A percentile compares a stretch with the other conserved stretches of the same genome.
phyloP scores from a whole-genome alignment of 1,140 invertebrate species.

The Cylas formicarius region DNA sequence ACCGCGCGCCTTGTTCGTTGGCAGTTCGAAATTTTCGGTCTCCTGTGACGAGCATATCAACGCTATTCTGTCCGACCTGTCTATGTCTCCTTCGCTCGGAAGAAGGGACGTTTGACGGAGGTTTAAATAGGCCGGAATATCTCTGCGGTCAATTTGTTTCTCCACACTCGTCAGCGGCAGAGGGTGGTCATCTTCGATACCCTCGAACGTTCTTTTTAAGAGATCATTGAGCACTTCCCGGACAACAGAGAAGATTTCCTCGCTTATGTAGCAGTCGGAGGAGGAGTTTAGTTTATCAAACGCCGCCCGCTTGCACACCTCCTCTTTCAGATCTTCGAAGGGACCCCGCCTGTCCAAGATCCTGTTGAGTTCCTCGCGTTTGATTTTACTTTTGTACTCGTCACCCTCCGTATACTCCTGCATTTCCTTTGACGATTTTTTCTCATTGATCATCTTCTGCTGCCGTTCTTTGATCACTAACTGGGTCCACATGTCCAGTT shows the following conservation, averaged over 20 bases:
- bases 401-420: slow-evolving; percentile 32
- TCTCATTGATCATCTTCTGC: slow-evolving; percentile 42
- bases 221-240: slow-evolving; percentile 33
- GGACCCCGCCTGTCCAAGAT: slow-evolving; percentile 52
- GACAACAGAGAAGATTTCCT: slow-evolving; percentile 32
- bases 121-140: slow-evolving; percentile 36
- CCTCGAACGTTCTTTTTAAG: slow-evolving; percentile 23
- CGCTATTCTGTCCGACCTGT: slow-evolving; percentile 37
- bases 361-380: slow-evolving; percentile 53
- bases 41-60: slow-evolving; percentile 41
- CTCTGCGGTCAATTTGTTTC: slow-evolving; percentile 14
- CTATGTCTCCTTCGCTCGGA: slow-evolving; percentile 28
- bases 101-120: slow-evolving; percentile 26
- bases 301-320: slow-evolving; percentile 35
- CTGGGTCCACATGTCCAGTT: slow-evolving; percentile 75
- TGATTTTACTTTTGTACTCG: slow-evolving; percentile 44
- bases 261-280: slow-evolving; percentile 17
- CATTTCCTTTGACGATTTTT: slow-evolving; percentile 37
- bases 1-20: slow-evolving; percentile 28
- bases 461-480: slow-evolving; percentile 63
- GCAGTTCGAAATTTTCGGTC: slow-evolving; percentile 38
- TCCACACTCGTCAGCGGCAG: background rate
- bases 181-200: slow-evolving; percentile 8
- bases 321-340: slow-evolving; percentile 40
- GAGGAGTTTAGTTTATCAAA: slow-evolving; percentile 33